Conservation (phyloP, 1,140 invertebrate species). For the Euglossa dilemma region DNA sequence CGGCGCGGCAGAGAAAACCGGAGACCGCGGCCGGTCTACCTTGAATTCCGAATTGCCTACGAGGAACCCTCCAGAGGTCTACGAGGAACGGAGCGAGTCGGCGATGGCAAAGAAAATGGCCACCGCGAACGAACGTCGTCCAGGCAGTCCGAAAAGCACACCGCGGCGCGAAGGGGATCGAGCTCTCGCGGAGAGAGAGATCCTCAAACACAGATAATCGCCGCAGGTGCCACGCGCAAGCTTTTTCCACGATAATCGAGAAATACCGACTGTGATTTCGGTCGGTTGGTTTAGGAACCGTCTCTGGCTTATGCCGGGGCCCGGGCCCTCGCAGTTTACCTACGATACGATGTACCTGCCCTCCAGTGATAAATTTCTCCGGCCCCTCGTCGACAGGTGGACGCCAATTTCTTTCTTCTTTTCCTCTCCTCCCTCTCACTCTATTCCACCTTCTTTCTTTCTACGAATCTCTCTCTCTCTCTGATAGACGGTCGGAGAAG, state of each 20-base stretch:
- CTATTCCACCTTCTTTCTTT: not conserved
- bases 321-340: slow-evolving; percentile 26
- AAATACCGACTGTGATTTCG: slow-evolving; percentile 51
- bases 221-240: slow-evolving; percentile 48
- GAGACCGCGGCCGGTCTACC: no score
- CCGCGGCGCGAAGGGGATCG: not conserved
- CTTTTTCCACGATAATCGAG: slow-evolving; percentile 36
- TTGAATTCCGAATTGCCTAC: not conserved
- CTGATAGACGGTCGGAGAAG: not conserved
- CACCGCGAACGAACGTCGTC: not conserved
- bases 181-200: not conserved
- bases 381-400: slow-evolving; percentile 32
- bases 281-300: slow-evolving; percentile 52
- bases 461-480: not conserved
- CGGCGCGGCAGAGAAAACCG: no score
- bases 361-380: slow-evolving; percentile 45
- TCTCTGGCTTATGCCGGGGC: not conserved
- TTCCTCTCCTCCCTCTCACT: not conserved
- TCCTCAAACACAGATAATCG: slow-evolving; percentile 38
- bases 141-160: slow-evolving; percentile 9
- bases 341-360: slow-evolving; percentile 52
- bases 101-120: not conserved
- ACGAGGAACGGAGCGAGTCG: not conserved
- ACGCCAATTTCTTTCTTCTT: slow-evolving; percentile 20
- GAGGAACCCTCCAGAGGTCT: not conserved